phyloP scores from a whole-genome alignment of 1,140 invertebrate genomes.

The Babylonia areolata region DNA sequence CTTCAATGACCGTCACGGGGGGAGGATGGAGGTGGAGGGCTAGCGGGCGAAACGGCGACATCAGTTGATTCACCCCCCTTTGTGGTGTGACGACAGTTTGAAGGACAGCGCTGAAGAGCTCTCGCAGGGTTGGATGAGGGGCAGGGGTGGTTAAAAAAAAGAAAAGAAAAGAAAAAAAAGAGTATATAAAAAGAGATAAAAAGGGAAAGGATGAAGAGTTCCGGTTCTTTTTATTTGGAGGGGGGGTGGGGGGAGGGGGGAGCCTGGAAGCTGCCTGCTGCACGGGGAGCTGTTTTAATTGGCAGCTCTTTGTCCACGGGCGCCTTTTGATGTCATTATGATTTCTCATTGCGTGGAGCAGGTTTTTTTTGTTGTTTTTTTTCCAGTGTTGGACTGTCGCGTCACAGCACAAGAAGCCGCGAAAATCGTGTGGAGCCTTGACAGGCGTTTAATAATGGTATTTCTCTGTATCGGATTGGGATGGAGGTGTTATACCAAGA shows the following conservation, averaged over 20 bases:
- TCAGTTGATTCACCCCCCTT: background rate
- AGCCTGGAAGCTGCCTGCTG: background rate
- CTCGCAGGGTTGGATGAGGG: background rate
- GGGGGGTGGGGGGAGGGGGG: background rate
- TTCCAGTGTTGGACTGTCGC: no score
- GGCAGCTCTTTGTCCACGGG: background rate
- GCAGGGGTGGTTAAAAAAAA: background rate
- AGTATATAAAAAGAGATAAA: no score
- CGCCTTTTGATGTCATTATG: constrained; percentile 3
- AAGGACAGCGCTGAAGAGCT: background rate
- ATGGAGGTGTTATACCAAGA: background rate
- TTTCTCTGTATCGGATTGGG: background rate
- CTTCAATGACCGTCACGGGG: background rate
- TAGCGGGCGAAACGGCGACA: background rate
- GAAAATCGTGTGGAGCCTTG: background rate
- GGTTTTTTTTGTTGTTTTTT: no score
- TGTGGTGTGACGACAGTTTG: background rate
- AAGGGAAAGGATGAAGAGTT: no score
- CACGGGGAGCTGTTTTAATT: background rate
- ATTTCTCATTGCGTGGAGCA: background rate
- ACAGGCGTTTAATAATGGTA: background rate
- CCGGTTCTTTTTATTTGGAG: no score
- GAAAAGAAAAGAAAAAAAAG: background rate
- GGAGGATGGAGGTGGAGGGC: background rate
- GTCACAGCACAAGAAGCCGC: background rate